Base-by-base conservation (phyloP, 2,113 vertebrate species). In the Plecotus auritus region DNA sequence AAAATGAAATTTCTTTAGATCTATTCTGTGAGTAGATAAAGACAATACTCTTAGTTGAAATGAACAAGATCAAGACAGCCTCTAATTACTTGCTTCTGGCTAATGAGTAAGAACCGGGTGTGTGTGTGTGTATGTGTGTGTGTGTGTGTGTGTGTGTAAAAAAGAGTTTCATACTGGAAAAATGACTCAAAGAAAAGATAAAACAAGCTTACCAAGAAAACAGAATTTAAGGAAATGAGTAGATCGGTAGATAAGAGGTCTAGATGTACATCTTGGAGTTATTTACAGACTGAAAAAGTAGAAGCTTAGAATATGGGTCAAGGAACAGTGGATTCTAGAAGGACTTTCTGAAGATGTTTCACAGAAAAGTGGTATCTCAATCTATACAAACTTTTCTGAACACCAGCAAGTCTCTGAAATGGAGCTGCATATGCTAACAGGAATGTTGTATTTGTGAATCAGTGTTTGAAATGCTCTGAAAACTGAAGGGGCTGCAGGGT, bases 141-240 rank as follows among this genome's bases (percentile, higher is more conserved):
- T n/a, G n/a, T n/a, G n/a, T n/a, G n/a, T n/a, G n/a, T n/a, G n/a
- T n/a, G n/a, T n/a, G n/a, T n/a, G n/a, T n/a, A n/a, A n/a, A n/a
- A n/a, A 42, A 78, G 45, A 69, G 22, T 76, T 95, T n/a, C 61
- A 77, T 85, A 89, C 35, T 88, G 59, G 64, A 96, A 95, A 91
- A 95, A 73, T 56, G 69, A 85, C 35, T 85, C 42, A 85, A 96
- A 90, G 51, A 47, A 85, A 96, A 92, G 51, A 77, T 61, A 93
- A 93, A 90, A 56, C n/a, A 72, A 93, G 37, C 18, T 84, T 82
- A 45, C 37, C 45, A 54, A 93, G 81, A 95, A 84, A 82, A 17
- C 6, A 59, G 76, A 92, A 84, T 94, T 66, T 80, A 90, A 90
- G 72, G 78, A 93, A 85, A 88, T 56, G 23, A 90, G 54, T 74